Base-by-base conservation (phyloP, 2,113 vertebrate genomes). In the Indicator indicator region DNA sequence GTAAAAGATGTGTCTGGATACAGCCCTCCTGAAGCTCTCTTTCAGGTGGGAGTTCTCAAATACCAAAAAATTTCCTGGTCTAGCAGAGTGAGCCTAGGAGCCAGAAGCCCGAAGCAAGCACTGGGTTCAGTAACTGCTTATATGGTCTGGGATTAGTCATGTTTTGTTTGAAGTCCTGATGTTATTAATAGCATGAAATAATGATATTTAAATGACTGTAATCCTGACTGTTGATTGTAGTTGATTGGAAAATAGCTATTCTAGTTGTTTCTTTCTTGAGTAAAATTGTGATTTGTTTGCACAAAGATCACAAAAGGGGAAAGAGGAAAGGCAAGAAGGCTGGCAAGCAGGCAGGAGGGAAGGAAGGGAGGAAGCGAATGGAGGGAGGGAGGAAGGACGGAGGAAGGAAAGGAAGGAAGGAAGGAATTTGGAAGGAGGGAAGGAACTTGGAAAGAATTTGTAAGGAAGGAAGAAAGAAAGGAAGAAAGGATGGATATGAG, bases 151-250 rank as follows among this genome's bases (percentile, higher is more conserved):
- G 46, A 60, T 90, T 80, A 85, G 32, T 77, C 79, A 83, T 80
- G 72, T 85, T 89, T 88, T 63, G 36, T 67, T 72, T 95, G 72
- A 86, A 76, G 63, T 17, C 12, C 40, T 67, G 50, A 12, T 70
- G 81, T 60, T 85, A 78, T 82, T 86, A 88, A 93, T 78, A 91
- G 68, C 52, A 7, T 15, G 42, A 87, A 92, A 81, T 73, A 94
- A 68, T 79, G 16, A 55, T 65, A 81, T 86, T 90, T 80, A 90
- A 81, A 88, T 89, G 33, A n/a, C 69, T 26, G 13, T 48, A 91
- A 69, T 78, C 27, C 17, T 55, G 83, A 62, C 46, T 81, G 65
- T 74, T 93, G 79, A 58, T 76, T 89, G 67, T 75, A 79, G 50
- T 32, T 85, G 74, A 82, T 79, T 79, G 86, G 50, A 88, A 89